phyloP scores from a whole-genome alignment of 2,888 invertebrate genomes.

The Eudasyphora cyanicolor region DNA sequence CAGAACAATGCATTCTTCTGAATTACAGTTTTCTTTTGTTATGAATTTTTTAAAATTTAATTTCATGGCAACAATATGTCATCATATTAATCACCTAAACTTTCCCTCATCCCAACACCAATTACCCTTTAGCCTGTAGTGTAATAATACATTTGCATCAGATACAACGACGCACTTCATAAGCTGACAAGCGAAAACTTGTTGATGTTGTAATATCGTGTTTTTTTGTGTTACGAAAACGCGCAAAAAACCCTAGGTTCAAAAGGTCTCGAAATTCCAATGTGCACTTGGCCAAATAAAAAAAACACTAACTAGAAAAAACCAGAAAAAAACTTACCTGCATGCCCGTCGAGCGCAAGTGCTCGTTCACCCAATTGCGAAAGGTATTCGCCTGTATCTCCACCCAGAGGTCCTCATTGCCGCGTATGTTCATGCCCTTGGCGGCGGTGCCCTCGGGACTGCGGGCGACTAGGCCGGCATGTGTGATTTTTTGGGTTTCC shows the following conservation, averaged over 20 bases:
- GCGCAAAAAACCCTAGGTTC: not conserved
- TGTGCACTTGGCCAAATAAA: not conserved
- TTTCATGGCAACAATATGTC: too few relatives aligned
- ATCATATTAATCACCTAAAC: not conserved
- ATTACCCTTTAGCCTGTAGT: not conserved
- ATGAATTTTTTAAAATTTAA: too few relatives aligned
- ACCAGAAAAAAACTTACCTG: constrained; percentile 80
- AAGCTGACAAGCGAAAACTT: not conserved
- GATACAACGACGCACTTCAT: not conserved
- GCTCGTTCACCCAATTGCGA: constrained; percentile 98
- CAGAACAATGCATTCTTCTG: too few relatives aligned
- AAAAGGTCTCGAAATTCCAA: not conserved
- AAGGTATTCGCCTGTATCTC: constrained; percentile 98
- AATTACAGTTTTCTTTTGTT: too few relatives aligned
- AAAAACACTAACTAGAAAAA: not conserved
- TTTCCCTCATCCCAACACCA: not conserved
- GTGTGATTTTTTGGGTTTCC: constrained; percentile 83
- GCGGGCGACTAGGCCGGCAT: constrained; percentile 91
- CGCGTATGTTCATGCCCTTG: constrained; percentile 96
- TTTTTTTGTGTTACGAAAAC: not conserved
- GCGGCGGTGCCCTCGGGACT: constrained; percentile 97
- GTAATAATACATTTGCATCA: not conserved
- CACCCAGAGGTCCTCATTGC: constrained; percentile 97
- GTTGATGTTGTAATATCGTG: not conserved
- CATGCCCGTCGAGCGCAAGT: constrained; percentile 86